Conservation (phyloP, 2,113 vertebrate species). For the Dipodomys spectabilis region DNA sequence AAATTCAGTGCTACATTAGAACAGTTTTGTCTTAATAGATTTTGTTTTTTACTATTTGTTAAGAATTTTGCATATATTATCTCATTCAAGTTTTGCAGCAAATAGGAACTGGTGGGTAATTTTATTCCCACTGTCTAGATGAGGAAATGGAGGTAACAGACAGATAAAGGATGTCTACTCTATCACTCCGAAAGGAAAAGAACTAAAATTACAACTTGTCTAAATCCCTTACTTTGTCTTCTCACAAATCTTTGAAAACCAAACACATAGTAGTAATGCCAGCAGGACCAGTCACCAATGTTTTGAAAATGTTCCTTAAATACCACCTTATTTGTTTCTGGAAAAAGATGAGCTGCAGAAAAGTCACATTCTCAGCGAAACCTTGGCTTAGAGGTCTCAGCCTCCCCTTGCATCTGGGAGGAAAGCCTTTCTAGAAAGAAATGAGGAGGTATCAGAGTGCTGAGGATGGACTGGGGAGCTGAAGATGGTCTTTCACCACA, state of each 20-base stretch:
- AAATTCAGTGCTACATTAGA: conserved; percentile 43
- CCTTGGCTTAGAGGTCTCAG: not conserved
- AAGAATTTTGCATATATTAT: conserved; percentile 26
- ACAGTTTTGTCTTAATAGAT: conserved; percentile 8
- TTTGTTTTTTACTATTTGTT: not conserved
- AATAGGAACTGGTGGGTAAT: not conserved
- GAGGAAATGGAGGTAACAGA: not conserved
- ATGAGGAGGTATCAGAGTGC: not conserved
- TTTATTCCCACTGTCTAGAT: conserved; percentile 49
- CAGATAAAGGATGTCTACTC: not conserved
- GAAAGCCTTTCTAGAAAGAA: not conserved
- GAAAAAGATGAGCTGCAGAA: not conserved
- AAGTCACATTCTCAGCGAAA: not conserved
- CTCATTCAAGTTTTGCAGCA: not conserved
- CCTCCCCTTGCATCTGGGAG: not conserved
- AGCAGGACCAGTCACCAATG: not conserved
- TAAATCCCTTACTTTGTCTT: not conserved
- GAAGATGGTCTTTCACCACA: not conserved
- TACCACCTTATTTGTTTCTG: not conserved
- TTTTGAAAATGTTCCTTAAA: not conserved
- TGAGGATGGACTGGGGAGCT: not conserved
- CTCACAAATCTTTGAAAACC: not conserved
- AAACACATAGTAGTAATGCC: not conserved
- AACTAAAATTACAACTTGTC: not conserved
- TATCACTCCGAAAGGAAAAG: not conserved